Conservation (phyloP, 1,140 invertebrate genomes). For the Drosophila bocqueti region DNA sequence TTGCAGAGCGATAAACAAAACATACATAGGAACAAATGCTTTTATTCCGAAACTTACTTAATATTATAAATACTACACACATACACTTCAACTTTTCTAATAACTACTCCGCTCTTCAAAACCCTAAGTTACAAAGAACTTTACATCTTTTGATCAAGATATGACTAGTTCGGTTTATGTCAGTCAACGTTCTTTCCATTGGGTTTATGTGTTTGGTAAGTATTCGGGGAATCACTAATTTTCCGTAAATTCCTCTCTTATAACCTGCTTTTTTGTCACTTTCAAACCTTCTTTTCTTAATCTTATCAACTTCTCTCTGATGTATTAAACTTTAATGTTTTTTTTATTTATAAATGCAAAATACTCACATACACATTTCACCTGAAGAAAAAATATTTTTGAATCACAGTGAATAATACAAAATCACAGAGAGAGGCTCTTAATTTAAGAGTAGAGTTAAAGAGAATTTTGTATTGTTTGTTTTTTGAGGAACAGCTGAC, state of each 20-base stretch:
- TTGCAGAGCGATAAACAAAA: no score
- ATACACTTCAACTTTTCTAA: no score
- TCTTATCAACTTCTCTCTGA: background rate
- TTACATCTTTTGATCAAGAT: no score
- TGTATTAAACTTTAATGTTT: no score
- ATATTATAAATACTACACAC: no score
- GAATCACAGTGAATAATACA: background rate
- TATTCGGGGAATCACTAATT: background rate
- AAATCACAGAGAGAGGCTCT: background rate
- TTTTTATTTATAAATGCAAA: background rate
- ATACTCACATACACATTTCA: background rate
- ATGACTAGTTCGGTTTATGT: background rate
- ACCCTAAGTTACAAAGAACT: no score
- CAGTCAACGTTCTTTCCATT: background rate
- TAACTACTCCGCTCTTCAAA: no score
- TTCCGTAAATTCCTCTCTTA: background rate
- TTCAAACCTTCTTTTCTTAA: background rate
- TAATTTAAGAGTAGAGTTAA: background rate
- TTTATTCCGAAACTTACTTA: no score
- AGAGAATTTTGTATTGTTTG: background rate
- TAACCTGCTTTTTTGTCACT: background rate
- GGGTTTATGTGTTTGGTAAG: background rate
- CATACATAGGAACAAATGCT: no score
- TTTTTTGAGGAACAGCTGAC: constrained; percentile 4
- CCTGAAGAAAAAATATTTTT: background rate